Percentiles rank a stretch among this genome's conserved stretches.
Evolutionary conservation across 2,113 vertebrate species (phyloP).

Genomic region (Amblyornis subalaris): DNA sequence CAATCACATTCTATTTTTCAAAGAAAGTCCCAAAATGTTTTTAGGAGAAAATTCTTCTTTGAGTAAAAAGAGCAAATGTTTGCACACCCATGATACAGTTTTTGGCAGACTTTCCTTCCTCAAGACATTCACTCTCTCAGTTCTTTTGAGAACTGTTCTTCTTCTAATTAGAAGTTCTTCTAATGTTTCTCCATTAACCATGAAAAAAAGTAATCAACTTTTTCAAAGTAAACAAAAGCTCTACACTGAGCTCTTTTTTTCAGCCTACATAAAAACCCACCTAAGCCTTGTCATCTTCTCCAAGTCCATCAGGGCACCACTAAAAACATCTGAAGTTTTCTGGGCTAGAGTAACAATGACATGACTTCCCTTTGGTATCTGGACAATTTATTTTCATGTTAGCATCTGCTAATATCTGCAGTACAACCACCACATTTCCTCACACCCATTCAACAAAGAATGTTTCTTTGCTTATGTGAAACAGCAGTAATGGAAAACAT

Average conservation of each 20-base stretch:
- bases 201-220: neutral
- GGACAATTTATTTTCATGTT: constrained; percentile 2
- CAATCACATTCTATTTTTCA: neutral
- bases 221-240: neutral
- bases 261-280: neutral
- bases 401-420: constrained; percentile 5
- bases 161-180: neutral
- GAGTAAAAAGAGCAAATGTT: neutral
- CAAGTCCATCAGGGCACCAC: neutral
- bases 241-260: neutral
- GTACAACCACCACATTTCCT: neutral
- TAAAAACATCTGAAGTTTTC: neutral
- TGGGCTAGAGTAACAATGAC: neutral
- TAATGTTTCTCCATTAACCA: neutral
- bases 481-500: neutral
- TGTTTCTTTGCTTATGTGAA: neutral
- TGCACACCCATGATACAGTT: neutral
- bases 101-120: neutral
- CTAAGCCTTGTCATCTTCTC: neutral
- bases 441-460: constrained; percentile 2
- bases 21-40: neutral
- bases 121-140: neutral
- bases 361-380: neutral
- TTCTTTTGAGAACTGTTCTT: neutral
- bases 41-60: neutral